Evolutionary conservation across 2,797 vertebrate genomes (phyloP).

Genomic region (Lepus townsendii): DNA sequence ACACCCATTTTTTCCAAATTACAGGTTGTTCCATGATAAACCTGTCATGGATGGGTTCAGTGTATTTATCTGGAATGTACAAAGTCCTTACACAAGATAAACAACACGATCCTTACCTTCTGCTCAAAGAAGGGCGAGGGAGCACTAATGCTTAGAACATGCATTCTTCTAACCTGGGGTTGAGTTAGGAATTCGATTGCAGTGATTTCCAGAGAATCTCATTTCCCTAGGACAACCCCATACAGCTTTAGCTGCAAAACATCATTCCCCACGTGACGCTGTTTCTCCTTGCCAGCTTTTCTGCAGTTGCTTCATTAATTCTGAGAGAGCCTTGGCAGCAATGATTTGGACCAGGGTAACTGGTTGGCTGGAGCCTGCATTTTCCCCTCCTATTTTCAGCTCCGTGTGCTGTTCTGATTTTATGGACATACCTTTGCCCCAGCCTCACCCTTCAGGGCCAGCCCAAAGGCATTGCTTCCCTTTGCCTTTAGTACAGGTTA

Average conservation of each 20-base stretch:
- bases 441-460: not conserved
- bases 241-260: slow-evolving; percentile 26
- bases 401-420: not conserved
- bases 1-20: slow-evolving; percentile 27
- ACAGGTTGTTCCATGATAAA: not conserved
- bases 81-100: not conserved
- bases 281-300: slow-evolving; percentile 3
- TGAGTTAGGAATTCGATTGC: slow-evolving; percentile 21
- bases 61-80: slow-evolving; percentile 8
- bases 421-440: not conserved
- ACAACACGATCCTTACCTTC: not conserved
- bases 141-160: not conserved
- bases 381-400: slow-evolving; percentile 43
- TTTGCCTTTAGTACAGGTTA: not conserved
- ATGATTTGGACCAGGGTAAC: slow-evolving; percentile 1
- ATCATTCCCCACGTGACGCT: not conserved
- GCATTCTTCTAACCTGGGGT: not conserved
- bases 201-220: slow-evolving; percentile 51
- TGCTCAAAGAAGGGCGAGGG: not conserved
- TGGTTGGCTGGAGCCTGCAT: slow-evolving; percentile 29
- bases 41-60: not conserved
- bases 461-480: not conserved
- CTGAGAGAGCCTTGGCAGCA: not conserved
- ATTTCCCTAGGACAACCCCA: slow-evolving; percentile 4
- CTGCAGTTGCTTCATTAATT: not conserved